Evolutionary conservation across 2,888 invertebrate genomes (phyloP).

Genomic region (Dusona sp.): DNA sequence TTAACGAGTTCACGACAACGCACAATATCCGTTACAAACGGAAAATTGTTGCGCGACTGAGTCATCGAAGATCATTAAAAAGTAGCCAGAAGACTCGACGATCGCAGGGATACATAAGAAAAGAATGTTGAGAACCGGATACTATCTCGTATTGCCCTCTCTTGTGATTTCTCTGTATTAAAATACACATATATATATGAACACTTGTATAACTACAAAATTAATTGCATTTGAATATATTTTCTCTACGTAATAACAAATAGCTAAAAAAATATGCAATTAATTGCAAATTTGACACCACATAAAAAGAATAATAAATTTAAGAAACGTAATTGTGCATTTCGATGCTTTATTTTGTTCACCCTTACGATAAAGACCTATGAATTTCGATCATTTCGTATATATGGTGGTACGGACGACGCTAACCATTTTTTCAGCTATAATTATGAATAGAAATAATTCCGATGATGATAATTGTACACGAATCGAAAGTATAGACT

Average conservation of each 20-base stretch:
- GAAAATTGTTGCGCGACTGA: conserved; percentile 55
- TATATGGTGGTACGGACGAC: too few species aligned
- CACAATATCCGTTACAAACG: conserved; percentile 46
- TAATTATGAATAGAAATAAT: too few species aligned
- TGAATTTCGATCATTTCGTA: too few species aligned
- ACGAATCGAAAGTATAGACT: too few species aligned
- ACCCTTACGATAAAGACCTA: too few species aligned
- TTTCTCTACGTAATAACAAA: not conserved
- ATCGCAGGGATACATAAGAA: conserved; percentile 32
- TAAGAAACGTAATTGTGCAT: not conserved
- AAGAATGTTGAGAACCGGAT: conserved; percentile 66
- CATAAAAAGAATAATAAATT: not conserved
- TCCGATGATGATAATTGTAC: too few species aligned
- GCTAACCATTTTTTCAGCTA: too few species aligned
- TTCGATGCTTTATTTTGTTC: not conserved
- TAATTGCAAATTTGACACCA: not conserved
- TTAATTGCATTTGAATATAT: not conserved
- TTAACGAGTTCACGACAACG: conserved; percentile 23
- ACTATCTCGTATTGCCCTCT: conserved; percentile 30
- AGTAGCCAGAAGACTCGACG: conserved; percentile 27
- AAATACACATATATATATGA: not conserved
- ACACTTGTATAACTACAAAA: not conserved
- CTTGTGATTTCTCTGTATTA: conserved; percentile 11
- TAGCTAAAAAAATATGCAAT: too few species aligned
- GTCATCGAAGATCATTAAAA: conserved; percentile 57